Percentiles rank a stretch among this genome's conserved stretches.
Evolutionary conservation across 2,888 invertebrate genomes (phyloP).

Genomic region (Petrophora chlorosata): DNA sequence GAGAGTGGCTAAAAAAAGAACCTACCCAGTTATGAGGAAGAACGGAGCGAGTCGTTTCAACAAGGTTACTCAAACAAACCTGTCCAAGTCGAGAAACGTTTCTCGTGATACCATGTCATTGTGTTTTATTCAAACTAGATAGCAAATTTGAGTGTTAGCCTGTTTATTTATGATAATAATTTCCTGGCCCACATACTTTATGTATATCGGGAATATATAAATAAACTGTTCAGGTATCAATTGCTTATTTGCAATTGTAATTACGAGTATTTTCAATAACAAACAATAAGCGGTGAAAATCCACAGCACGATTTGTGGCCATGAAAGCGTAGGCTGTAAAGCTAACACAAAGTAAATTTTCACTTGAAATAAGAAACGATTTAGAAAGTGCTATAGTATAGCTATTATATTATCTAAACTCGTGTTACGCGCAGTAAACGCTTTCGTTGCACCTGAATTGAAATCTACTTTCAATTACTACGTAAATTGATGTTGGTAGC

Average conservation of each 20-base stretch:
- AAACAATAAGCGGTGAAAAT: conserved; percentile 31
- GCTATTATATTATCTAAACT: conserved; percentile 61
- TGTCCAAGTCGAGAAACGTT: conserved; percentile 30
- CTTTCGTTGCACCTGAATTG: conserved; percentile 66
- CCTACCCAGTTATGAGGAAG: conserved; percentile 54
- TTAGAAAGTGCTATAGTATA: conserved; percentile 64
- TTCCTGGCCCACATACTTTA: conserved; percentile 21
- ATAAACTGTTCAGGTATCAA: conserved; percentile 18
- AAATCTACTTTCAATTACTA: conserved; percentile 63
- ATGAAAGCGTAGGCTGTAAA: conserved; percentile 43
- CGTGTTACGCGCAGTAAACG: conserved; percentile 63
- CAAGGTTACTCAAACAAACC: conserved; percentile 36
- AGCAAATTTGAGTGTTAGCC: conserved; percentile 11
- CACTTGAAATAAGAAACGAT: conserved; percentile 56
- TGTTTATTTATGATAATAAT: conserved; percentile 32
- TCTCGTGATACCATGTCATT: conserved; percentile 29
- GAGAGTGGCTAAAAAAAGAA: conserved; percentile 42
- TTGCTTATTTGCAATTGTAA: conserved; percentile 32
- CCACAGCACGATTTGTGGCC: conserved; percentile 38
- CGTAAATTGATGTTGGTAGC: conserved; percentile 46
- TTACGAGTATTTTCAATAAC: conserved; percentile 15
- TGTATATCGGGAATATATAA: conserved; percentile 8
- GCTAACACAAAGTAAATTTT: conserved; percentile 48
- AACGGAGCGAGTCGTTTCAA: conserved; percentile 36
- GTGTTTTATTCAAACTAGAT: conserved; percentile 24